A percentile compares a stretch with the other conserved stretches of the same genome.
These are phyloP conservation scores for Anthrax anthrax DNA, from an alignment of 2,888 invertebrate species.

Conservation along the genomic window DNA sequence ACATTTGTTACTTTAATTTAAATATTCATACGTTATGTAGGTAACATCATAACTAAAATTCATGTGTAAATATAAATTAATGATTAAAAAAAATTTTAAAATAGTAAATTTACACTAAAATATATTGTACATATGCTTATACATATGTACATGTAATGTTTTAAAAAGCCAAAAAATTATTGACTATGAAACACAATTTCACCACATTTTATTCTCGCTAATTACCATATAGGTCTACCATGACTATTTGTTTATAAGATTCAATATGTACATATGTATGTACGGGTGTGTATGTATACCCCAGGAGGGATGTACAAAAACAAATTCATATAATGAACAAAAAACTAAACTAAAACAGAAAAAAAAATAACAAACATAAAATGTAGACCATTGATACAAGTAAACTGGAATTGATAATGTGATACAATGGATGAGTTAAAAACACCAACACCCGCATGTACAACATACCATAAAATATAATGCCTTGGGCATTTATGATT, in stretches of 20 bases:
- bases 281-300: neutral
- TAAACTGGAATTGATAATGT: constrained; percentile 11
- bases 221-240: constrained; percentile 5
- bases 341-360: too few relatives aligned
- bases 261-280: neutral
- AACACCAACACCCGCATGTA: neutral
- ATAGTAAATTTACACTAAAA: too few relatives aligned
- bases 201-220: constrained; percentile 6
- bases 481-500: neutral
- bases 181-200: constrained; percentile 7
- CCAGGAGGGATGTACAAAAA: neutral
- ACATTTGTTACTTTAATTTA: too few relatives aligned
- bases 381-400: constrained; percentile 8
- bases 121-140: too few relatives aligned
- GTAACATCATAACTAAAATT: too few relatives aligned
- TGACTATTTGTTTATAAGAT: neutral
- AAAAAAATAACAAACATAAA: constrained; percentile 12
- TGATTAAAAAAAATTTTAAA: too few relatives aligned
- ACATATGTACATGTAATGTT: too few relatives aligned
- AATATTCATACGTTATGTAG: too few relatives aligned
- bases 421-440: too few relatives aligned
- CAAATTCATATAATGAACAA: constrained; percentile 13
- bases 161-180: constrained; percentile 1
- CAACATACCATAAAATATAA: too few relatives aligned
- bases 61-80: too few relatives aligned